These are phyloP conservation scores for Ceyx margarethae DNA, from an alignment of 2,113 vertebrate species.

Conservation along the genomic window DNA sequence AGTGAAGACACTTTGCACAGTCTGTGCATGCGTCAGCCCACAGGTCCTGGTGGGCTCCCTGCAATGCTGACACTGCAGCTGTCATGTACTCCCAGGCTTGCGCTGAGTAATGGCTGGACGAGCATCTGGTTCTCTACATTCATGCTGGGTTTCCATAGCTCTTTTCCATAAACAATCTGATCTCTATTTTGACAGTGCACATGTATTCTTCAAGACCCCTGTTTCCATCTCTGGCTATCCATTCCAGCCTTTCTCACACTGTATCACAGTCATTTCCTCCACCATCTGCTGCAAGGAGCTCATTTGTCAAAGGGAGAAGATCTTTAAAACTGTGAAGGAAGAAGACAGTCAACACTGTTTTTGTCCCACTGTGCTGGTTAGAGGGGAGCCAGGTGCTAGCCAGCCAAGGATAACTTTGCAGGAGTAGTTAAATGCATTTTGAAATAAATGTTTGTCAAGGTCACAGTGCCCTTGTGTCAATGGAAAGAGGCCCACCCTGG, in stretches of 20 bases:
- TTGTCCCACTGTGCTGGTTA: accelerated
- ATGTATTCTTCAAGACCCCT: neutral
- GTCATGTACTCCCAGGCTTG: neutral
- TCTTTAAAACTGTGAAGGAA: neutral
- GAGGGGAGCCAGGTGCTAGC: neutral
- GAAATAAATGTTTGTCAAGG: slow-evolving; percentile 10
- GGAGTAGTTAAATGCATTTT: neutral
- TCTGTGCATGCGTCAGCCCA: neutral
- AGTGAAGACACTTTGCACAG: accelerated
- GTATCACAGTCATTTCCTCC: neutral
- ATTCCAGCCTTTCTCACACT: neutral
- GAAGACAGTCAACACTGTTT: neutral
- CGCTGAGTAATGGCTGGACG: neutral
- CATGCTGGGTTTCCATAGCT: neutral
- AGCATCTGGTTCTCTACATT: neutral
- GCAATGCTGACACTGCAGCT: neutral
- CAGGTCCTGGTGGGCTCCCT: accelerated
- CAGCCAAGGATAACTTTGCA: neutral
- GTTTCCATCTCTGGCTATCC: neutral
- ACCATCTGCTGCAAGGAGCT: neutral
- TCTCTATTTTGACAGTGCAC: neutral
- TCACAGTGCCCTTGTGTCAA: neutral
- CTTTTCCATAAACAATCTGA: neutral
- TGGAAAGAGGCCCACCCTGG: neutral
- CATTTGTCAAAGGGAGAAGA: neutral